phyloP scores from a whole-genome alignment of 2,888 invertebrate genomes.

The Cetonia aurata region DNA sequence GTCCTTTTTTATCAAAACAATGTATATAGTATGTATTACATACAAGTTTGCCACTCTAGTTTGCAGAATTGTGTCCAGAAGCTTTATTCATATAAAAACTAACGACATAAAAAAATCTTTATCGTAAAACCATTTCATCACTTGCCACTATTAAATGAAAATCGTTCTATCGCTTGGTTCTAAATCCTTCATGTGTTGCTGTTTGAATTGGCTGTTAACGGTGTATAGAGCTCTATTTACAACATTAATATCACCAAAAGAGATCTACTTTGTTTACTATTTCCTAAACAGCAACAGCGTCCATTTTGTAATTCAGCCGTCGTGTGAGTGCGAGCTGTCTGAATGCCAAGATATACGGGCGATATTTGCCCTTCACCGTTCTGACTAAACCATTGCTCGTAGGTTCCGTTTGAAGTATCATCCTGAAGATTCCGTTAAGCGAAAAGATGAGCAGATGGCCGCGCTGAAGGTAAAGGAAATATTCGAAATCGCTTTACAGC shows the following conservation, averaged over 20 bases:
- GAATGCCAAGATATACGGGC: conserved; percentile 26
- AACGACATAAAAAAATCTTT: no score
- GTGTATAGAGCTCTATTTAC: background rate
- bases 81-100: background rate
- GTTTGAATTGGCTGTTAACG: conserved; percentile 9
- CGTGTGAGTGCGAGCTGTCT: conserved; percentile 26
- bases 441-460: conserved; percentile 87
- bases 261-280: conserved; percentile 1
- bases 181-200: conserved; percentile 26
- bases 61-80: background rate
- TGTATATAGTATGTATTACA: no score
- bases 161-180: conserved; percentile 29
- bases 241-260: background rate
- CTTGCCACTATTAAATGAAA: conserved; percentile 16
- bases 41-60: no score
- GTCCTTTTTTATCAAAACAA: no score
- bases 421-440: conserved; percentile 93
- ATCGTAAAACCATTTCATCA: conserved; percentile 18
- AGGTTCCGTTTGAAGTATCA: conserved; percentile 99
- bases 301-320: conserved; percentile 12
- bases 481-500: background rate
- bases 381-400: conserved; percentile 57
- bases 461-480: conserved; percentile 82
- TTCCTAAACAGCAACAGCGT: conserved; percentile 34
- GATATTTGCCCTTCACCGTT: conserved; percentile 3